phyloP scores from a whole-genome alignment of 2,888 invertebrate genomes.

The Lysandra coridon region DNA sequence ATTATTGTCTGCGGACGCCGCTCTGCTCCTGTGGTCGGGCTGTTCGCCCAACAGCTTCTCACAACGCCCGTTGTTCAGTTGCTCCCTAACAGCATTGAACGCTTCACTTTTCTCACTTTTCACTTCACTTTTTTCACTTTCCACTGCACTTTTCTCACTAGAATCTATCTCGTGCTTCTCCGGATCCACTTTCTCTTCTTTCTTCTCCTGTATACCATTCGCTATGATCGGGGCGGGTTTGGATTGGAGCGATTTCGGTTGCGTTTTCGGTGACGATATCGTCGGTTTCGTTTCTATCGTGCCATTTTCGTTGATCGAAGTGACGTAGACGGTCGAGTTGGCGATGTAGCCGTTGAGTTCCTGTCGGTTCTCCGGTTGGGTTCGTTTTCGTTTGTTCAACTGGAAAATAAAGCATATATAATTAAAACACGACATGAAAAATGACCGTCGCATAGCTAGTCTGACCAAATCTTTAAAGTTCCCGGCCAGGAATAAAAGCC shows the following conservation, averaged over 20 bases:
- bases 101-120: conserved; percentile 70
- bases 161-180: conserved; percentile 70
- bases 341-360: conserved; percentile 91
- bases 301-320: conserved; percentile 83
- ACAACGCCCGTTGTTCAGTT: conserved; percentile 84
- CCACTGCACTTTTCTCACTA: conserved; percentile 69
- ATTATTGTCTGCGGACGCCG: conserved; percentile 82
- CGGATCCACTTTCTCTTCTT: conserved; percentile 57
- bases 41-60: conserved; percentile 86
- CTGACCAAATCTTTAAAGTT: neutral
- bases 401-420: conserved; percentile 55
- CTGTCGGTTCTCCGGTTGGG: conserved; percentile 72
- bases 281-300: conserved; percentile 73
- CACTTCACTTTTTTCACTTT: conserved; percentile 58
- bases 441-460: neutral
- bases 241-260: conserved; percentile 70
- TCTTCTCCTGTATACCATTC: conserved; percentile 61
- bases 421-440: neutral
- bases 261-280: conserved; percentile 71
- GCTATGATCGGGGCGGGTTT: conserved; percentile 73
- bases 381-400: conserved; percentile 82
- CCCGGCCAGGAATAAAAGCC: neutral
- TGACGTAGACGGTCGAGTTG: conserved; percentile 91
- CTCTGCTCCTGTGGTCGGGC: conserved; percentile 81
- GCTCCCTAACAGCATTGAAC: conserved; percentile 69